Evolutionary conservation across 2,797 vertebrate genomes (phyloP).

Genomic region (Mus minutoides): DNA sequence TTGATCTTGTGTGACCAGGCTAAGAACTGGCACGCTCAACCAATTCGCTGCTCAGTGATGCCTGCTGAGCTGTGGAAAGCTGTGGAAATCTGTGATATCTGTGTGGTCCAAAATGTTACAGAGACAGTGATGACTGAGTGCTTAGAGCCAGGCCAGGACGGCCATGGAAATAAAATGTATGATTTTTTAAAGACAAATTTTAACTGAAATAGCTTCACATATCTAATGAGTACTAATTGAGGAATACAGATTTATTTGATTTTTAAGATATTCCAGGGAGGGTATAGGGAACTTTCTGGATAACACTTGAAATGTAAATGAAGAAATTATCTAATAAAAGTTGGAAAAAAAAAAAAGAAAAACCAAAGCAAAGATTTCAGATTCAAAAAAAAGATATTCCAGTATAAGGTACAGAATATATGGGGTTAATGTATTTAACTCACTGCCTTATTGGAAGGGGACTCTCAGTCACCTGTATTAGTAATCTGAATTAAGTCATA

Average conservation of each 20-base stretch:
- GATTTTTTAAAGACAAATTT: no score
- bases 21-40: accelerated
- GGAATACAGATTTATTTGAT: neutral
- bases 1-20: neutral
- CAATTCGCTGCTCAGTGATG: accelerated
- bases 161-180: neutral
- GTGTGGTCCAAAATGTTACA: accelerated
- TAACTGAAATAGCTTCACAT: no score
- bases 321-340: no score
- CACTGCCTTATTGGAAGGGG: neutral
- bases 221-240: no score
- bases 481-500: neutral
- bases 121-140: accelerated
- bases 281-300: no score
- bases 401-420: neutral
- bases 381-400: no score
- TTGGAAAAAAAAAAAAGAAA: no score
- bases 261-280: neutral
- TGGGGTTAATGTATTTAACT: neutral
- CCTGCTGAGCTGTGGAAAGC: neutral
- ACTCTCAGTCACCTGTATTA: neutral
- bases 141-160: neutral
- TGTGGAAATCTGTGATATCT: neutral
- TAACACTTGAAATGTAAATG: no score
- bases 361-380: no score